phyloP scores from a whole-genome alignment of 2,888 invertebrate species.

The Electrophaes corylata region DNA sequence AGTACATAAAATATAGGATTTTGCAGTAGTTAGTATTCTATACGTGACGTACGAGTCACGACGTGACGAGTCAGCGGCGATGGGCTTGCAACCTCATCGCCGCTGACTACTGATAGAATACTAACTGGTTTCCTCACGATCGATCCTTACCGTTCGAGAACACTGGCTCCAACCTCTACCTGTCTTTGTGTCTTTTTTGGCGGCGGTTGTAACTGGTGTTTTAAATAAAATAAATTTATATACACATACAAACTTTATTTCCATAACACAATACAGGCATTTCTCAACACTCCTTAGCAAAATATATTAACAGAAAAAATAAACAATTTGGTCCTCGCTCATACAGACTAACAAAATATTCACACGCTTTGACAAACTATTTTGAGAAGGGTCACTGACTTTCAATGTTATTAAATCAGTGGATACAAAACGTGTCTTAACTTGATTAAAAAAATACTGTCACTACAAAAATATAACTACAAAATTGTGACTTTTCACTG shows the following conservation, averaged over 20 bases:
- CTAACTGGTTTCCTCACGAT: no score
- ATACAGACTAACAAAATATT: slow-evolving; percentile 17
- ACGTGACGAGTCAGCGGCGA: no score
- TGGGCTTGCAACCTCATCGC: no score
- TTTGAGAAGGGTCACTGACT: neutral
- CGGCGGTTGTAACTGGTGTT: no score
- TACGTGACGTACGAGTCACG: no score
- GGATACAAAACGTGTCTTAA: neutral
- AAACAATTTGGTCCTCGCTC: slow-evolving; percentile 48
- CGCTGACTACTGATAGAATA: no score
- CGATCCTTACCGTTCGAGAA: no score
- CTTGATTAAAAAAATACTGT: slow-evolving; percentile 16
- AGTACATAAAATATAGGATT: no score
- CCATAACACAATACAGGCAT: slow-evolving; percentile 57
- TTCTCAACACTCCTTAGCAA: slow-evolving; percentile 48
- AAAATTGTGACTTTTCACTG: neutral
- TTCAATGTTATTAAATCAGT: neutral
- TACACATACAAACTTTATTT: slow-evolving; percentile 71
- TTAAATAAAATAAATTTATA: slow-evolving; percentile 40
- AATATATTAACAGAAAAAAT: slow-evolving; percentile 51
- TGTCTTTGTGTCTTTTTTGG: no score
- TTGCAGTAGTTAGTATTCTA: no score
- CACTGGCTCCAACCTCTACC: no score
- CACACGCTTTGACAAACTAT: slow-evolving; percentile 2
- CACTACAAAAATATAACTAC: slow-evolving; percentile 14